Evolutionary conservation across 1,140 invertebrate species (phyloP).

Genomic region (Centruroides sculpturatus): DNA sequence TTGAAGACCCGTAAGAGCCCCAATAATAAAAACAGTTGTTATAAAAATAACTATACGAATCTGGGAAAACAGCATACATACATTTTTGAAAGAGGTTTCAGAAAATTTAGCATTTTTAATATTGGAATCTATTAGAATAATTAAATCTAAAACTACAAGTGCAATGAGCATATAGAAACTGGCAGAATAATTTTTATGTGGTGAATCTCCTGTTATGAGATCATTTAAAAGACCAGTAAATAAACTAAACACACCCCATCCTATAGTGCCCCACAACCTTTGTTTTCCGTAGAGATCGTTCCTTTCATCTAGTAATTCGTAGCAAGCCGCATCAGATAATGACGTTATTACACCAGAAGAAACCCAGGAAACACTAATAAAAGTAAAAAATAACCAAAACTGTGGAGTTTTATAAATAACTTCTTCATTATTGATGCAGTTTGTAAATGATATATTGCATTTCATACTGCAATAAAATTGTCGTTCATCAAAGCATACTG

Average conservation of each 20-base stretch:
- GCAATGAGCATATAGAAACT: conserved; percentile 49
- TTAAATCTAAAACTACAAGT: conserved; percentile 9
- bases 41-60: conserved; percentile 50
- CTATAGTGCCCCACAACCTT: conserved; percentile 44
- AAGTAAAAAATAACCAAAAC: conserved; percentile 21
- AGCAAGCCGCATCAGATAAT: conserved; percentile 19
- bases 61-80: conserved; percentile 44
- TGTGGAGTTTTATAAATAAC: conserved; percentile 5
- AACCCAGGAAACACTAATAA: conserved; percentile 16
- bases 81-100: conserved; percentile 26
- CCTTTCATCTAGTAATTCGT: conserved; percentile 12
- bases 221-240: conserved; percentile 11
- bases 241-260: conserved; percentile 17
- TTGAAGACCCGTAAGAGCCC: conserved; percentile 67
- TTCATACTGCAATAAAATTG: not conserved
- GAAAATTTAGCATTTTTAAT: conserved; percentile 9
- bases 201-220: conserved; percentile 21
- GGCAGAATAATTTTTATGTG: conserved; percentile 53
- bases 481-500: not conserved
- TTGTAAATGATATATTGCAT: not conserved
- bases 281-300: conserved; percentile 52
- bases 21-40: conserved; percentile 61
- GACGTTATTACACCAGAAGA: conserved; percentile 14
- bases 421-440: conserved; percentile 6
- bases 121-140: conserved; percentile 35